Conservation (phyloP, 2,888 invertebrate species). For the Drosophila putrida region DNA sequence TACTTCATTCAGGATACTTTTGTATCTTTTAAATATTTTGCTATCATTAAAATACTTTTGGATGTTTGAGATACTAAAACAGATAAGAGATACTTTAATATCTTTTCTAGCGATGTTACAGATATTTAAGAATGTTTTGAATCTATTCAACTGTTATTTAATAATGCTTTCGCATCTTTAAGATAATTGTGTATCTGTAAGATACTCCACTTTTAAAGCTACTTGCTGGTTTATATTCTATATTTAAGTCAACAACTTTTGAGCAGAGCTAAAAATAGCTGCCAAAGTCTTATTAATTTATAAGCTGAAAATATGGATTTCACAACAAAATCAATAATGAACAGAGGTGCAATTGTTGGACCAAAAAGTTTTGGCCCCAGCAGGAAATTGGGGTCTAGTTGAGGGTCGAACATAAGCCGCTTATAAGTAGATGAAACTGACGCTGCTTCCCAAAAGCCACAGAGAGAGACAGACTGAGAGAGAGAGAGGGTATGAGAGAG, state of each 20-base stretch:
- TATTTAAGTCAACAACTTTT: background rate
- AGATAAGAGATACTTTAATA: no score
- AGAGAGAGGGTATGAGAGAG: no score
- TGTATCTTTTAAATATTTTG: background rate
- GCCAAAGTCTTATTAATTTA: background rate
- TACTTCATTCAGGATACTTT: background rate
- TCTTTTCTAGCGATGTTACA: no score
- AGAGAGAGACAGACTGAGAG: background rate
- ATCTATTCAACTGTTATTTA: no score
- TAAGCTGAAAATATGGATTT: conserved; percentile 1
- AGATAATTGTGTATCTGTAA: no score
- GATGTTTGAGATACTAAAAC: no score
- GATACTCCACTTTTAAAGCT: no score
- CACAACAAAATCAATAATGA: conserved; percentile 30
- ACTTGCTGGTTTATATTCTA: no score
- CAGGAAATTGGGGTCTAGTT: conserved; percentile 35
- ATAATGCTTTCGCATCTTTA: no score
- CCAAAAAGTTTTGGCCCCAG: conserved; percentile 14
- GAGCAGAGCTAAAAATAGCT: background rate
- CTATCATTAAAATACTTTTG: no score
- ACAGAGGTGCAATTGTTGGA: conserved; percentile 16
- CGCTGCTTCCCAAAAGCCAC: background rate
- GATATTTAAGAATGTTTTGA: no score
- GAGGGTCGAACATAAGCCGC: conserved; percentile 39
- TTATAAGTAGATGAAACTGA: conserved; percentile 46